Percentiles rank a stretch among this genome's conserved stretches.
phyloP scores from a whole-genome alignment of 1,140 invertebrate genomes.

The Psix sp. region DNA sequence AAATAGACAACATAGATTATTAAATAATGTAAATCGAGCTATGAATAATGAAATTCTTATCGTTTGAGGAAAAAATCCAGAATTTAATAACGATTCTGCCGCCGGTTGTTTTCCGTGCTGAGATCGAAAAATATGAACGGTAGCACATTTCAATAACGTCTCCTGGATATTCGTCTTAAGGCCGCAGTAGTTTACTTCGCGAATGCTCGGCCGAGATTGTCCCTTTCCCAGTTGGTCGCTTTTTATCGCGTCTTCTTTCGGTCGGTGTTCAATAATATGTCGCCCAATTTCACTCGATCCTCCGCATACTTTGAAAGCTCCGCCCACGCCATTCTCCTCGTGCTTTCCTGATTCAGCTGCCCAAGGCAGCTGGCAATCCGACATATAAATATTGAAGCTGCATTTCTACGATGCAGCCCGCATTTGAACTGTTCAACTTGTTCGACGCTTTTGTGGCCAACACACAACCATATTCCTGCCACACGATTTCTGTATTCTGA shows the following conservation, averaged over 20 bases:
- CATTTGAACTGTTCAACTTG: constrained; percentile 56
- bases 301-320: constrained; percentile 64
- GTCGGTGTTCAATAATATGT: constrained; percentile 65
- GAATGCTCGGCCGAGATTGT: constrained; percentile 53
- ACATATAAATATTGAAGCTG: constrained; percentile 72
- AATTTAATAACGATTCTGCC: constrained; percentile 27
- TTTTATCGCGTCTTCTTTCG: constrained; percentile 55
- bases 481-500: constrained; percentile 38
- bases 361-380: constrained; percentile 67
- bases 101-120: neutral
- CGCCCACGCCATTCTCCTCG: constrained; percentile 55
- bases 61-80: too few relatives aligned
- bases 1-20: too few relatives aligned
- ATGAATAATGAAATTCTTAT: neutral
- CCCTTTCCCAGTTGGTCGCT: constrained; percentile 39
- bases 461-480: constrained; percentile 23
- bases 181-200: constrained; percentile 53
- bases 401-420: constrained; percentile 65
- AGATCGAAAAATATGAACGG: constrained; percentile 35
- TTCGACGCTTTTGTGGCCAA: constrained; percentile 31
- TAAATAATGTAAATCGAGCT: too few relatives aligned
- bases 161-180: constrained; percentile 32
- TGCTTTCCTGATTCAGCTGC: constrained; percentile 50
- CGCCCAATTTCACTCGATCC: constrained; percentile 69
- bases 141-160: constrained; percentile 46